These are phyloP conservation scores for Ormyrus pomaceus DNA, from an alignment of 2,888 invertebrate species.

Conservation along the genomic window DNA sequence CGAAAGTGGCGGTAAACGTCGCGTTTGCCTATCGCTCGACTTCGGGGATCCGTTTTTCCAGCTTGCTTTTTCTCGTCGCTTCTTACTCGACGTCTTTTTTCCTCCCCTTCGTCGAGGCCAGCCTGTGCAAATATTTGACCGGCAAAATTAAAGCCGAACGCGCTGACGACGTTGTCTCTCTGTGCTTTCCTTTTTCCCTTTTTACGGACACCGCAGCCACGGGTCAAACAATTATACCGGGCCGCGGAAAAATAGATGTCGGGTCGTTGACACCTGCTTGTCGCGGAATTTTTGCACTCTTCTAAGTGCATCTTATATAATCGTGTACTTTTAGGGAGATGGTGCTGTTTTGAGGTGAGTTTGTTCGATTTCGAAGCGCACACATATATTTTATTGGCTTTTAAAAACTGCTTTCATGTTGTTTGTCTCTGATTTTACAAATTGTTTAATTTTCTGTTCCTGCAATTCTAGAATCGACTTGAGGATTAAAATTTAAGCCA, in stretches of 20 bases:
- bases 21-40: constrained; percentile 45
- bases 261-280: too few relatives aligned
- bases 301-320: too few relatives aligned
- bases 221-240: background rate
- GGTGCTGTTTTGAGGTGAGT: too few relatives aligned
- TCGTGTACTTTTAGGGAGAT: too few relatives aligned
- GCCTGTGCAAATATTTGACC: constrained; percentile 49
- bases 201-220: background rate
- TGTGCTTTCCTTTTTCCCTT: constrained; percentile 1
- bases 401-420: too few relatives aligned
- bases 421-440: too few relatives aligned
- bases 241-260: background rate
- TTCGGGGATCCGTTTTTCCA: constrained; percentile 12
- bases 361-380: too few relatives aligned
- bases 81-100: background rate
- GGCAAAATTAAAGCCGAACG: constrained; percentile 48
- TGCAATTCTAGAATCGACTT: too few relatives aligned
- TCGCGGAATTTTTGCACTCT: too few relatives aligned
- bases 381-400: too few relatives aligned
- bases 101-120: background rate
- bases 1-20: constrained; percentile 36
- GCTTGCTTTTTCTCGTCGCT: background rate
- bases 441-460: too few relatives aligned
- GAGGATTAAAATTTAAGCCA: too few relatives aligned
- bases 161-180: constrained; percentile 33